Evolutionary conservation across 2,113 vertebrate species (phyloP).

Genomic region (Bagarius yarrelli): DNA sequence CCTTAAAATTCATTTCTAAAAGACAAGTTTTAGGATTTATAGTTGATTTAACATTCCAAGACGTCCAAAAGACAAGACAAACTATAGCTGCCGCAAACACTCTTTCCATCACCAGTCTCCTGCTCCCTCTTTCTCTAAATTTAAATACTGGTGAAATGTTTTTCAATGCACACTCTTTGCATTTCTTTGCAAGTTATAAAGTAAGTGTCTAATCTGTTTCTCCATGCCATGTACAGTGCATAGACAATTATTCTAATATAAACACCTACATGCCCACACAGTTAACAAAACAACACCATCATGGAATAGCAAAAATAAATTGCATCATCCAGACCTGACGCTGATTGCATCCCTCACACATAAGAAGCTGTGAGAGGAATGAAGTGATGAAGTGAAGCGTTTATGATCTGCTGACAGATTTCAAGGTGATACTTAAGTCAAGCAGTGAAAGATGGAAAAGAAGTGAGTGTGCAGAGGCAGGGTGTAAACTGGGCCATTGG

Average conservation of each 20-base stretch:
- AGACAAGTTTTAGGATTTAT: not conserved
- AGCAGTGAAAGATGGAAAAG: slow-evolving; percentile 12
- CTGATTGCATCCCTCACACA: not conserved
- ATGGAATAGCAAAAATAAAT: not conserved
- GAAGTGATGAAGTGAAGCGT: slow-evolving; percentile 21
- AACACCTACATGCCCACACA: not conserved
- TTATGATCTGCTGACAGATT: slow-evolving; percentile 39
- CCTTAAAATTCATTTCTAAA: not conserved
- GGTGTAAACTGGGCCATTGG: slow-evolving; percentile 11
- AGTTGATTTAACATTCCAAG: not conserved
- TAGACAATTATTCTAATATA: not conserved
- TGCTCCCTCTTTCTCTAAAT: not conserved
- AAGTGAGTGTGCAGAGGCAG: not conserved
- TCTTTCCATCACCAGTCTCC: not conserved
- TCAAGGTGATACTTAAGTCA: slow-evolving; percentile 26
- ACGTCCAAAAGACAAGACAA: not conserved
- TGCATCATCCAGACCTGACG: not conserved
- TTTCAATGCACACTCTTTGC: no score
- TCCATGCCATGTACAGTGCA: not conserved
- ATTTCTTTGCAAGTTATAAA: no score
- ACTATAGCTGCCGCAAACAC: not conserved
- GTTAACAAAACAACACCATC: not conserved
- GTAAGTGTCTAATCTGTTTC: not conserved
- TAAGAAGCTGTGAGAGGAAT: slow-evolving; percentile 3
- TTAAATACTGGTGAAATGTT: no score